Evolutionary conservation across 2,888 invertebrate species (phyloP).

Genomic region (Neoascia interrupta): DNA sequence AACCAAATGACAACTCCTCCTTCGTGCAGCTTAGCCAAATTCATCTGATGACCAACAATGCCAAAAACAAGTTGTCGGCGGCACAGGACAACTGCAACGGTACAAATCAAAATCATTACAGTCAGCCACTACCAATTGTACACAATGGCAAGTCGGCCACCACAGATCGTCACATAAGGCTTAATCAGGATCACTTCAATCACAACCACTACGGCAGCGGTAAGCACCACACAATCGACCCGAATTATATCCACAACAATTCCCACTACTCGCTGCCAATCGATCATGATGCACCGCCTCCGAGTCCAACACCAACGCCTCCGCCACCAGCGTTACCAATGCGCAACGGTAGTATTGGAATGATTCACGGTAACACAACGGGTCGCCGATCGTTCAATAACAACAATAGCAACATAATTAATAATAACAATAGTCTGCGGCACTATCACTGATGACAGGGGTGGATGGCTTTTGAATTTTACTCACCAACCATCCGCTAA

Average conservation of each 20-base stretch:
- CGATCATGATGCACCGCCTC: conserved; percentile 76
- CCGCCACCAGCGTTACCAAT: conserved; percentile 78
- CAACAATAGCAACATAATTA: conserved; percentile 68
- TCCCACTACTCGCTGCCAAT: conserved; percentile 78
- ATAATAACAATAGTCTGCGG: conserved; percentile 76
- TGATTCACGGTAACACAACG: conserved; percentile 75
- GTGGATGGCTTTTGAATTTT: conserved; percentile 68
- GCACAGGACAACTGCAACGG: conserved; percentile 77
- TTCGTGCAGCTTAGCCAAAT: conserved; percentile 79
- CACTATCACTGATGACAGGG: conserved; percentile 77
- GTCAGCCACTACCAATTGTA: conserved; percentile 75
- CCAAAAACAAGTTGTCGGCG: conserved; percentile 70
- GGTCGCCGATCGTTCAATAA: conserved; percentile 75
- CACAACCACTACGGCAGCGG: conserved; percentile 74
- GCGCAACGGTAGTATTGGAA: conserved; percentile 76
- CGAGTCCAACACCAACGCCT: conserved; percentile 76
- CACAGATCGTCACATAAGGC: conserved; percentile 75
- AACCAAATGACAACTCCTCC: conserved; percentile 71
- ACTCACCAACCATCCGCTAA: conserved; percentile 69
- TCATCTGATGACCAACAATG: conserved; percentile 78
- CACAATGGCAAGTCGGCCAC: conserved; percentile 73
- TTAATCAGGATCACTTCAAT: conserved; percentile 78
- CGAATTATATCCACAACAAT: conserved; percentile 78
- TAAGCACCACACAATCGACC: conserved; percentile 75
- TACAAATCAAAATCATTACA: conserved; percentile 77